Evolutionary conservation across 2,888 invertebrate genomes (phyloP), one percentile per base, ranked within the genome.

Genomic region (Dichetophora obliterata): DNA sequence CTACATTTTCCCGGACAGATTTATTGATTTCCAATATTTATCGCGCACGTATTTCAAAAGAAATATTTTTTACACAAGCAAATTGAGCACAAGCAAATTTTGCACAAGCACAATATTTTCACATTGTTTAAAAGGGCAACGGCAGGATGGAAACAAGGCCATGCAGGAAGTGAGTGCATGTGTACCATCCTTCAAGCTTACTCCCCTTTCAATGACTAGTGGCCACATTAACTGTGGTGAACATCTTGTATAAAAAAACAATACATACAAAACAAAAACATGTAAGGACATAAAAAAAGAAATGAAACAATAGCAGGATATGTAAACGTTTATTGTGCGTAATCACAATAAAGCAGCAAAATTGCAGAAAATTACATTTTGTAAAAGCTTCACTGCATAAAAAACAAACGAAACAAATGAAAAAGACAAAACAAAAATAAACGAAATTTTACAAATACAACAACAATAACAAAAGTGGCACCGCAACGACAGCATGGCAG

Each of bases 281-380:
- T 22, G 54, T 19, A 22, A 22, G 54, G 6, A 22, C 8, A n/a
- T 5, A 16, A 54, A 22, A 22, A 54, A 19, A 27, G 24, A 59
- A 27, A 16, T 5, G 14, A 31, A 31, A n/a, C 27, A 31, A 63
- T 16, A 16, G 27, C 14, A 63, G 16, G 6, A 63, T 14, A 16
- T 63, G 63, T 63, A n/a, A 27, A 31, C 24, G 63, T 31, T 27
- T 31, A 63, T 66, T 66, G 68, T 68, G 43, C 43, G 68, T 68
- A 50, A 48, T 68, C 68, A 50, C 48, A 68, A 52, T 48, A 68
- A 50, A 48, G 68, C 68, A 68, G 68, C 27, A 50, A 50, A 43
- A 63, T 31, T 19, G 52, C 63, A 31, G 63, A 68, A 68, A 68
- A 68, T 50, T 50, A 24, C 68, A 50, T 68, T 68, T 24, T 50